phyloP scores from a whole-genome alignment of 2,888 invertebrate genomes.

The Limnephilus rhombicus region DNA sequence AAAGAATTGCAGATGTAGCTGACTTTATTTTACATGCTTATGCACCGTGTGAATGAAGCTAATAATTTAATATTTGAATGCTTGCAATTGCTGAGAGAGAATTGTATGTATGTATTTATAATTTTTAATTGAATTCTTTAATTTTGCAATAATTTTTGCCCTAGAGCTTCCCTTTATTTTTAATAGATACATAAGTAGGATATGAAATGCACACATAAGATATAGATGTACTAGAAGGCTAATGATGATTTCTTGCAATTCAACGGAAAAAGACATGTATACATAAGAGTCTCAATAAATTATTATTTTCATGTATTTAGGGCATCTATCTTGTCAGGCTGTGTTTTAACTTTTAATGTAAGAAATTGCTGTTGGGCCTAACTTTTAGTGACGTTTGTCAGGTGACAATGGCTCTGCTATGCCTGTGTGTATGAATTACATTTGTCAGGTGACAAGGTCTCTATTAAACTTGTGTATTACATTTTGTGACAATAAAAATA shows the following conservation, averaged over 20 bases:
- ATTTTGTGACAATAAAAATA: slow-evolving; percentile 62
- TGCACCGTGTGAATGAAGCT: not conserved
- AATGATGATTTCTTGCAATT: slow-evolving; percentile 30
- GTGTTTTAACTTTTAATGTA: slow-evolving; percentile 50
- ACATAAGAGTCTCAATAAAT: slow-evolving; percentile 8
- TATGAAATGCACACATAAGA: slow-evolving; percentile 27
- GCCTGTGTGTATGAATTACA: slow-evolving; percentile 18
- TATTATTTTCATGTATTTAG: slow-evolving; percentile 33
- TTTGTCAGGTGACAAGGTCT: slow-evolving; percentile 46
- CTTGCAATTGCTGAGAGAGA: not conserved
- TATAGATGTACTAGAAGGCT: not conserved
- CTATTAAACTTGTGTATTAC: slow-evolving; percentile 50
- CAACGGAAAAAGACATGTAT: slow-evolving; percentile 21
- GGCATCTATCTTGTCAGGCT: slow-evolving; percentile 51
- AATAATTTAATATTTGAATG: not conserved
- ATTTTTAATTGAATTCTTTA: not conserved
- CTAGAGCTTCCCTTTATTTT: slow-evolving; percentile 19
- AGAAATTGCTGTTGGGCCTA: slow-evolving; percentile 52
- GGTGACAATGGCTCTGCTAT: slow-evolving; percentile 51
- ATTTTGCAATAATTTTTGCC: not conserved
- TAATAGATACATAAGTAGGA: not conserved
- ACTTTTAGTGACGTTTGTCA: not conserved
- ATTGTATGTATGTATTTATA: not conserved
- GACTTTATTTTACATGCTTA: not conserved
- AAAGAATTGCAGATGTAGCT: not conserved